Base-by-base conservation (phyloP, 2,888 invertebrate genomes). In the Philhelius pedissequus region DNA sequence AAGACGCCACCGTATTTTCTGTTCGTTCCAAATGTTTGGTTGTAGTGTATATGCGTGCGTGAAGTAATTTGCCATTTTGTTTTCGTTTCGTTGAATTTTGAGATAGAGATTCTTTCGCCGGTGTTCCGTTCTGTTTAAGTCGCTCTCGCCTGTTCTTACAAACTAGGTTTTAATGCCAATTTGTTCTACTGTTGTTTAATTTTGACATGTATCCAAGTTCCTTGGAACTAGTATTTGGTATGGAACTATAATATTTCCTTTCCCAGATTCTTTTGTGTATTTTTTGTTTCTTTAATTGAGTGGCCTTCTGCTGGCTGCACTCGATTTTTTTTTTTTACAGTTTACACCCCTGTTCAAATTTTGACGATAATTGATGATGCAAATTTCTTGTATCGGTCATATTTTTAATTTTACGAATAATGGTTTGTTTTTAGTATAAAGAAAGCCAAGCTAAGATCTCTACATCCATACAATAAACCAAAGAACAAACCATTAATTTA, bases 1-100 rank as follows among this genome's bases (percentile, higher is more conserved):
- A 87, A 87, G 88, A 88, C 87, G 87, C 88, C 86, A 87, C 86
- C 87, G 84, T 84, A 87, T 87, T 88, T 70, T 73, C 75, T 20
- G 50, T 48, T 43, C 48, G 48, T 83, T 75, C 66, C 75, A 50
- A 64, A 15, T 50, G 48, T 11, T 66, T 69, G 54, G 8, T 20
- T 1, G 11, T 0, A 9, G 4, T 35, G 9, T 4, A 18, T 20
- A 15, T 35, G 27, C 40, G 35, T 62, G 45, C n/a, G 22, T 27
- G 1, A 38, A 54, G 11, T 56, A 62, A 80, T 80, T 70, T 76
- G 66, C 68, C 77, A 75, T 86, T 86, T 84, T 83, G 84, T 81
- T 80, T 76, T 66, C 48, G 30, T 78, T 45, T 78, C 71, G 75
- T 80, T n/a, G 38, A 86, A 32, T 81, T 79, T 82, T 50, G 18